Evolutionary conservation across 2,797 vertebrate species (phyloP), one percentile per base, ranked within the genome.

Genomic region (Lacerta viridis): DNA sequence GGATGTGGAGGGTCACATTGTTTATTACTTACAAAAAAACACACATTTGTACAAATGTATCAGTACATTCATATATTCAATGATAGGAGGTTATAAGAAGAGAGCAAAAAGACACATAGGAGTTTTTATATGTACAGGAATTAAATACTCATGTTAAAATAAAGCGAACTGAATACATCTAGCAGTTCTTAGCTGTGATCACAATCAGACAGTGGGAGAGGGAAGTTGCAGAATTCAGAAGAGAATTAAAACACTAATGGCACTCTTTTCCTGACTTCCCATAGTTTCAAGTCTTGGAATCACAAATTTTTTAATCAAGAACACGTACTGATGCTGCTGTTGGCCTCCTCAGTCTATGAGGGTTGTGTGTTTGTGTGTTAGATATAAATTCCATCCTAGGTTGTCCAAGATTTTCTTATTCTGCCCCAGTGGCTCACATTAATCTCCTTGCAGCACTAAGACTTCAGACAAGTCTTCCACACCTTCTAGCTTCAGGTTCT

Each of bases 381-480:
- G 15, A 74, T 0, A 74, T 0, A 39, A 20, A 71, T 46, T 72
- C 10, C 0, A 11, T 61, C 27, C 68, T 23, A 10, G 0, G 33
- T 20, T 33, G 17, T 41, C 18, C 29, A 41, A 43, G 0, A 0
- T 1, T 0, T 23, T 4, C 18, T 87, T 80, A 10, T 39, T 80
- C n/a, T 0, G 0, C 0, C 0, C 3, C 0, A 1, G 17, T 5
- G 3, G 39, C 7, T n/a, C 17, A 8, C 0, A 5, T 98, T 92
- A 98, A 11, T 92, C 88, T 36, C 91, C 98, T 94, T 98, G 98
- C 90, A 87, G 97, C 95, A 99, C 98, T 41, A 98, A 90, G 87
- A 99, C 95, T 66, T 99, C 99, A 0, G 98, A 98, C 94, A 99
- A 98, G 95, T 99, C 98, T 46, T 98, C 96, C 8, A 97, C 97